These are phyloP conservation scores for Melanostigma gelatinosum DNA, from an alignment of 2,113 vertebrate species.

Conservation along the genomic window DNA sequence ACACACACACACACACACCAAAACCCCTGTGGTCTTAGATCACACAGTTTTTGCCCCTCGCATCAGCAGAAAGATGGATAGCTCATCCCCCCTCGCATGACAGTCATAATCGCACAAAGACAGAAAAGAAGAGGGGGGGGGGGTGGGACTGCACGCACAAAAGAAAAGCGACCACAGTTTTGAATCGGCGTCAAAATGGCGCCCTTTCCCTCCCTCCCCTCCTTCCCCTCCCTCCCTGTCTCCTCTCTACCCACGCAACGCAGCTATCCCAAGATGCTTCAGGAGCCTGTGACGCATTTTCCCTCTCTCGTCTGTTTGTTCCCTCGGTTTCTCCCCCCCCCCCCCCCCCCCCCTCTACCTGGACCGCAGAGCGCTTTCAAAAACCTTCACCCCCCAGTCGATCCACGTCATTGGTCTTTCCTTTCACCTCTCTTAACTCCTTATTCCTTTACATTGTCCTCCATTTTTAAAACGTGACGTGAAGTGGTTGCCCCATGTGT, in stretches of 20 bases:
- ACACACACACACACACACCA: slow-evolving; percentile 31
- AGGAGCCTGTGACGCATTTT: slow-evolving; percentile 66
- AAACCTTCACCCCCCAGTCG: slow-evolving; percentile 19
- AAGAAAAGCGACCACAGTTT: slow-evolving; percentile 50
- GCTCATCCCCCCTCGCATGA: slow-evolving; percentile 45
- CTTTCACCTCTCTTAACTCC: background rate
- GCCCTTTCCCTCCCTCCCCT: slow-evolving; percentile 57
- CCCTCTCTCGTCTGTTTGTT: slow-evolving; percentile 31
- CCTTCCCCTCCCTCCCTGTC: slow-evolving; percentile 14
- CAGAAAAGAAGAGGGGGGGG: slow-evolving; percentile 26
- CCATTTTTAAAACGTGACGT: slow-evolving; percentile 10
- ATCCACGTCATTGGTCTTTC: background rate
- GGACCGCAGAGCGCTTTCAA: slow-evolving; percentile 15
- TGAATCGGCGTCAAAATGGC: slow-evolving; percentile 75
- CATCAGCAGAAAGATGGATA: slow-evolving; percentile 77
- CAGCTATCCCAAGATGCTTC: slow-evolving; percentile 73
- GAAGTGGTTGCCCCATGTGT: slow-evolving; percentile 5
- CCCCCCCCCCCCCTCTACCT: slow-evolving; percentile 45
- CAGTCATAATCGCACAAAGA: slow-evolving; percentile 62
- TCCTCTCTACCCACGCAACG: slow-evolving; percentile 56
- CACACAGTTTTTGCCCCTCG: slow-evolving; percentile 48
- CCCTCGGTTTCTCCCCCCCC: slow-evolving; percentile 50
- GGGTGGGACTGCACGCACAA: slow-evolving; percentile 28
- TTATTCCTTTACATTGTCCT: background rate
- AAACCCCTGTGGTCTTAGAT: slow-evolving; percentile 59